Conservation (phyloP, 1,140 invertebrate species). For the Lepeophtheirus salmonis region DNA sequence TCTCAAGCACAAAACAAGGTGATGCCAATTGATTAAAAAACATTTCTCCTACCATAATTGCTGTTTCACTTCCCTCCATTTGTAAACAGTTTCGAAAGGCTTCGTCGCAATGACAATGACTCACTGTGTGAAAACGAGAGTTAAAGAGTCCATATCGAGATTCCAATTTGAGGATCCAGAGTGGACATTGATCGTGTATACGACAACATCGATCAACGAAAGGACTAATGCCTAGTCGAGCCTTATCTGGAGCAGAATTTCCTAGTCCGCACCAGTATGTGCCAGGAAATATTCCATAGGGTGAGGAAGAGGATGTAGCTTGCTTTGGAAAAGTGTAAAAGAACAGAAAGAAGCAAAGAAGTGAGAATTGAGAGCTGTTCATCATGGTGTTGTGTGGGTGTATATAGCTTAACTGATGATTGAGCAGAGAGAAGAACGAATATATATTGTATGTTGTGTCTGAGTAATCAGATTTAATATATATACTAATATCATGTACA, state of each 20-base stretch:
- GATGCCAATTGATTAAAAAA: slow-evolving; percentile 85
- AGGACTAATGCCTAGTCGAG: not conserved
- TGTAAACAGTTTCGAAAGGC: slow-evolving; percentile 73
- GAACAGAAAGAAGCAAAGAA: too few species aligned
- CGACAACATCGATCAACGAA: slow-evolving; percentile 15
- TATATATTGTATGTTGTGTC: too few species aligned
- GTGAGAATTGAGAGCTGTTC: too few species aligned
- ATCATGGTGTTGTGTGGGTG: too few species aligned
- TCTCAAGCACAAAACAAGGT: slow-evolving; percentile 69
- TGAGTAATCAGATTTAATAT: too few species aligned
- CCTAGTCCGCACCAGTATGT: slow-evolving; percentile 15
- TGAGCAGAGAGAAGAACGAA: too few species aligned
- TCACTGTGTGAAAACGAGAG: slow-evolving; percentile 57
- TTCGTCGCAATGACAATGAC: slow-evolving; percentile 62
- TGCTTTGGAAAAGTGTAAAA: too few species aligned
- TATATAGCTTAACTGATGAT: too few species aligned
- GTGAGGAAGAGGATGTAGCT: not conserved
- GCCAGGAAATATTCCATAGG: slow-evolving; percentile 4
- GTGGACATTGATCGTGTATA: slow-evolving; percentile 17
- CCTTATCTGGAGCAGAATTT: slow-evolving; percentile 21
- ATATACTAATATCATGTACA: too few species aligned
- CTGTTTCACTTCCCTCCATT: slow-evolving; percentile 54
- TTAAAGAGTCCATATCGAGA: slow-evolving; percentile 53
- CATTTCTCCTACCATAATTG: slow-evolving; percentile 72
- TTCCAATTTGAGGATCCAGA: not conserved